Percentiles rank a stretch among this genome's conserved stretches.
Conservation (phyloP, 2,888 invertebrate species). For the Euclidia mi region DNA sequence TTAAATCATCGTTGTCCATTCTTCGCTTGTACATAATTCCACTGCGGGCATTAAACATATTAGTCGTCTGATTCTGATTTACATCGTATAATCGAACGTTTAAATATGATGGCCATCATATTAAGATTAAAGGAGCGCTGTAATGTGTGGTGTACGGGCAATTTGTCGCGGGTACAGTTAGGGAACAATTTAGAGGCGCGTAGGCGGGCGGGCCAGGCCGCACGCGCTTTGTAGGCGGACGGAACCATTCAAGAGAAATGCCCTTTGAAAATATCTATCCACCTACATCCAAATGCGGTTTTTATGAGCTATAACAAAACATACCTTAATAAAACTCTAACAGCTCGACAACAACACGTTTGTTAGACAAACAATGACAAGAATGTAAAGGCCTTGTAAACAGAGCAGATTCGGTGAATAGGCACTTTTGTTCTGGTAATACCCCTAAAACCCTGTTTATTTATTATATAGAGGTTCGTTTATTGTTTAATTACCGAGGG, state of each 20-base stretch:
- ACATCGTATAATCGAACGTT: conserved; percentile 22
- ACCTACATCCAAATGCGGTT: conserved; percentile 73
- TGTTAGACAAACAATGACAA: conserved; percentile 58
- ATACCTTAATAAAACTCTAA: conserved; percentile 74
- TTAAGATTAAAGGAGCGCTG: conserved; percentile 73
- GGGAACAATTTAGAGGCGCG: conserved; percentile 79
- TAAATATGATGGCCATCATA: conserved; percentile 59
- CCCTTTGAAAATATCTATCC: conserved; percentile 65
- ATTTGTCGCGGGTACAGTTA: conserved; percentile 86
- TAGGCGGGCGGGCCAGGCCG: conserved; percentile 78
- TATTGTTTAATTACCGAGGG: conserved; percentile 40
- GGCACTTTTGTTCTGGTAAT: conserved; percentile 42
- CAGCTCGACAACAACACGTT: conserved; percentile 66
- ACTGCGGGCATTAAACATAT: conserved; percentile 4
- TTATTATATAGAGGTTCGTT: conserved; percentile 31
- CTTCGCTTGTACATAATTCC: conserved; percentile 3
- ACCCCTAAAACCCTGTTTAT: conserved; percentile 25
- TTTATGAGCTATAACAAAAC: conserved; percentile 78
- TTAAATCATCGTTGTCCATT: conserved; percentile 11
- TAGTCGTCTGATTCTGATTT: conserved; percentile 19
- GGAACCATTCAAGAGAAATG: conserved; percentile 78
- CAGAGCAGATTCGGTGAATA: conserved; percentile 41
- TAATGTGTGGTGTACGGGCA: conserved; percentile 69
- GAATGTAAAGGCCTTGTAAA: conserved; percentile 51
- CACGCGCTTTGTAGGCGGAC: conserved; percentile 79